These are phyloP conservation scores for Yoshiicerus persimilis DNA, from an alignment of 1,140 invertebrate species.

Conservation along the genomic window DNA sequence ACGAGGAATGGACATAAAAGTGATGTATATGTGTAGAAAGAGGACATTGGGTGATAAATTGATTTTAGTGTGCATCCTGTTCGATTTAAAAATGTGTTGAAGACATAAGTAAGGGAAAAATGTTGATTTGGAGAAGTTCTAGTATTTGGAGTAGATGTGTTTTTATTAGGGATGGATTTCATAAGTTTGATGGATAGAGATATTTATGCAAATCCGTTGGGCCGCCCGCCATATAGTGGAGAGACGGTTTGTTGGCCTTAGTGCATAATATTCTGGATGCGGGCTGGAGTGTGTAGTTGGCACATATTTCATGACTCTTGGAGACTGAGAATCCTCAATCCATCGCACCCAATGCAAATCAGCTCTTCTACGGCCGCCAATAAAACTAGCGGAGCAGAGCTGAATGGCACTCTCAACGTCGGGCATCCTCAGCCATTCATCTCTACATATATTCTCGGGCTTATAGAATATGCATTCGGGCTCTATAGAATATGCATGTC, in stretches of 20 bases:
- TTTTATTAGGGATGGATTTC: constrained; percentile 42
- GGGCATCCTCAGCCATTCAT: background rate
- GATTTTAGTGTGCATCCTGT: too few species aligned
- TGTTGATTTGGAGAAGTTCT: constrained; percentile 47
- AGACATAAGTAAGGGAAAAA: constrained; percentile 45
- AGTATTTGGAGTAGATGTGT: too few species aligned
- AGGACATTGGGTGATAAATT: too few species aligned
- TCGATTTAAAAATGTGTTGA: constrained; percentile 43
- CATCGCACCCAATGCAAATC: constrained; percentile 49
- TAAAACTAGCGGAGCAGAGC: background rate
- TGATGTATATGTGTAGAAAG: too few species aligned
- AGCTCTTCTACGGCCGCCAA: background rate
- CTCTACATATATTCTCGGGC: background rate
- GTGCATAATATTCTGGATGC: too few species aligned
- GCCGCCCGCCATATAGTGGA: constrained; percentile 47
- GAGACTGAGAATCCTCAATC: constrained; percentile 34
- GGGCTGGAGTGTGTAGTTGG: too few species aligned
- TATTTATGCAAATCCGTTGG: constrained; percentile 50
- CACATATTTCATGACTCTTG: constrained; percentile 48
- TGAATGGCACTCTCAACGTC: background rate
- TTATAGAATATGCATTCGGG: background rate
- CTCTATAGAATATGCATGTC: too few species aligned
- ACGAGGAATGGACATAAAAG: too few species aligned
- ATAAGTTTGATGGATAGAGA: constrained; percentile 50
- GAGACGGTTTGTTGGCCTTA: constrained; percentile 46